phyloP scores from a whole-genome alignment of 2,797 vertebrate genomes.

The Xenops minutus region DNA sequence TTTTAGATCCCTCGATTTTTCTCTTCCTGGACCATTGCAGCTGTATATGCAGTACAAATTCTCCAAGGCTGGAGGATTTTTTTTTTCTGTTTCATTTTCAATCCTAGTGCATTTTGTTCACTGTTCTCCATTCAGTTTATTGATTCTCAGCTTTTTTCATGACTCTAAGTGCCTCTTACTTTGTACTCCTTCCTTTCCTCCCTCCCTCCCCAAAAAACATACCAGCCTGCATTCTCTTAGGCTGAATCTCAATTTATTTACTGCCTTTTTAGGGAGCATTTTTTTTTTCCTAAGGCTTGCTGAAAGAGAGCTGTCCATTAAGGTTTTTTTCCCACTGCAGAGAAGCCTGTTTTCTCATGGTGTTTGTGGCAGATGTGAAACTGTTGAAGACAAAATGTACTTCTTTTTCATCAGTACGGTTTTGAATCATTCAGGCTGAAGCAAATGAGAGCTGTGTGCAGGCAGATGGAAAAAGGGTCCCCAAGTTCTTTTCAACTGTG shows the following conservation, averaged over 20 bases:
- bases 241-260: slow-evolving; percentile 14
- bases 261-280: slow-evolving; percentile 6
- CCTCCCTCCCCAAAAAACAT: not conserved
- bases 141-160: slow-evolving; percentile 13
- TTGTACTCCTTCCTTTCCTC: not conserved
- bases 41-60: not conserved
- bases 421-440: not conserved
- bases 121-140: not conserved
- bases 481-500: not conserved
- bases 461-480: not conserved
- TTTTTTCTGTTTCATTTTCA: not conserved
- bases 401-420: not conserved
- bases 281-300: not conserved
- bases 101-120: not conserved
- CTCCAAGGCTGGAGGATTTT: not conserved
- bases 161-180: slow-evolving; percentile 9
- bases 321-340: not conserved
- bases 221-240: not conserved
- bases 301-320: not conserved
- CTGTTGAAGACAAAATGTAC: not conserved
- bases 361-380: not conserved
- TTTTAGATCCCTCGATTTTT: not conserved
- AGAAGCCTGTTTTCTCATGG: not conserved
- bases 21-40: not conserved
- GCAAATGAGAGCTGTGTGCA: not conserved